Base-by-base conservation (phyloP, 1,140 invertebrate species). In the Drosophila lacertosa region DNA sequence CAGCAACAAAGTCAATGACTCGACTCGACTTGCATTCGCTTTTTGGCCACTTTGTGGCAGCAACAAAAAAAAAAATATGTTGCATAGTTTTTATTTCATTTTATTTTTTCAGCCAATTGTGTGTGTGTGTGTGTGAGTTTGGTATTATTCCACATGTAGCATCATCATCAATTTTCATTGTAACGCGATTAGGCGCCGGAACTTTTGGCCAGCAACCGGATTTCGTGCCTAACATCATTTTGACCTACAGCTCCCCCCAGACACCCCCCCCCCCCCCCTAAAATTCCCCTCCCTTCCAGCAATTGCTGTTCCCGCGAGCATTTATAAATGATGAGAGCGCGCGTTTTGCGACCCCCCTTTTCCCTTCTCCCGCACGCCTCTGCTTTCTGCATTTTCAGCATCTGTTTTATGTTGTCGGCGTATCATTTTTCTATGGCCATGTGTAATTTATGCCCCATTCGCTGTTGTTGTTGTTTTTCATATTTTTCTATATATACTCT, bases 131-230 rank as follows among this genome's bases (percentile, higher is more conserved):
- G 45, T 42, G 11, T 29, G 13, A 33, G 1, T 33, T 29, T 58
- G 32, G 32, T 20, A 11, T 40, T 50, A 40, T 55, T 24, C 35
- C 54, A 48, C 39, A 53, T 65, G 32, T 11, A 60, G 48, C 62
- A 75, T 57, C 81, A 84, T 88, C 82, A 88, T 88, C 82, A 88
- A 88, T 88, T 88, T 88, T 88, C 82, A 88, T 88, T 88, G 82
- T 82, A 88, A 88, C 71, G 74, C 82, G 77, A 88, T 88, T 88
- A 88, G 82, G 32, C 11, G 42, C 33, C 37, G 55, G 71, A 54
- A 62, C 77, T 60, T 60, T 69, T 72, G 37, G 29, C 37, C 24
- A 35, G 35, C 45, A 59, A 77, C 65, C 48, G 66, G 80, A 76
- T 73, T 83, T 84, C 57, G 70, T 63, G 64, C 70, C 79, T 79